Percentiles rank a stretch among this genome's conserved stretches.
Conservation (phyloP, 2,113 vertebrate species). For the Phylloscopus trochilus region DNA sequence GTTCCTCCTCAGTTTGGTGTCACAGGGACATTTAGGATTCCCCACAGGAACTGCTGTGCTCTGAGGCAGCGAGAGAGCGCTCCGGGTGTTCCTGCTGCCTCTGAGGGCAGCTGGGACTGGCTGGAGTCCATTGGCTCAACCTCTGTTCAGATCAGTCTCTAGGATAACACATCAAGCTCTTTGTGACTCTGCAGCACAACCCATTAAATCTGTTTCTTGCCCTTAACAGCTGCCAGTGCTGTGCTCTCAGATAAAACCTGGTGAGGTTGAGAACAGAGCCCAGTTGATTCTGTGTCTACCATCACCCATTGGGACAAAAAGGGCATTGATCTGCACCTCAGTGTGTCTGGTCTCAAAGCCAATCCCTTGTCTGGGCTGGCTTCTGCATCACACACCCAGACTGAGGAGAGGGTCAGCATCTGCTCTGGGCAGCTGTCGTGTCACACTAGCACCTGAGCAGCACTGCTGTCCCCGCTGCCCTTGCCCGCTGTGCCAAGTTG, state of each 20-base stretch:
- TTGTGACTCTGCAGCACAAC: not conserved
- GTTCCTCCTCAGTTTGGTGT: not conserved
- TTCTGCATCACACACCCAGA: too few relatives aligned
- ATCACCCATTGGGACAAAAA: not conserved
- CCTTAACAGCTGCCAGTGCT: not conserved
- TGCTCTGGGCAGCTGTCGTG: too few relatives aligned
- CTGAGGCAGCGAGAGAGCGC: rapidly evolving
- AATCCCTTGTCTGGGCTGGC: not conserved
- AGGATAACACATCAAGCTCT: not conserved
- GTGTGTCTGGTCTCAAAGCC: not conserved
- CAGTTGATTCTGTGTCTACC: not conserved
- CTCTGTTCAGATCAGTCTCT: not conserved
- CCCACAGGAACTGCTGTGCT: not conserved
- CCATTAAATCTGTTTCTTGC: not conserved
- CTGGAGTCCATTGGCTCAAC: not conserved
- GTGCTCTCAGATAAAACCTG: not conserved
- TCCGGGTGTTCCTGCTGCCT: not conserved
- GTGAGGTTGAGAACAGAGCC: not conserved
- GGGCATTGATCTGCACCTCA: not conserved
- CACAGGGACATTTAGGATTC: not conserved
- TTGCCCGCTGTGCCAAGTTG: too few relatives aligned
- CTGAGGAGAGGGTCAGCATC: too few relatives aligned
- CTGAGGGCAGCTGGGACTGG: not conserved
- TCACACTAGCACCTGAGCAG: too few relatives aligned
- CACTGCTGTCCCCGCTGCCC: too few relatives aligned